Conservation (phyloP, 2,888 invertebrate species). For the Drosophila merina region DNA sequence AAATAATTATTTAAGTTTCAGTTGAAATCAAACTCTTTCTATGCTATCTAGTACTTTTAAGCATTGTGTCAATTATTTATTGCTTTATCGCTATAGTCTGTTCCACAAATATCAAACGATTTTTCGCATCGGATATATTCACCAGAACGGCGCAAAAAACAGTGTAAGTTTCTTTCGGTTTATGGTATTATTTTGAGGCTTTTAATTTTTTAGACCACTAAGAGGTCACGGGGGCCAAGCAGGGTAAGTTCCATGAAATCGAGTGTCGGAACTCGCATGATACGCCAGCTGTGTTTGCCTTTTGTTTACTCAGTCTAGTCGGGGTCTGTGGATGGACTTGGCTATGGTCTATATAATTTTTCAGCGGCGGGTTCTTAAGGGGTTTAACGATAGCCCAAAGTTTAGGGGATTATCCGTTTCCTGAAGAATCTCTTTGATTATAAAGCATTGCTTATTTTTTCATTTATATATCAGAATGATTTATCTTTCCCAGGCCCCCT, state of each 20-base stretch:
- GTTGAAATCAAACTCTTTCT: neutral
- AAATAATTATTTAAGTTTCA: neutral
- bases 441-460: no score
- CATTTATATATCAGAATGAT: no score
- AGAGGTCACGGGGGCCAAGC: constrained; percentile 33
- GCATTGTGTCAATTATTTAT: constrained; percentile 66
- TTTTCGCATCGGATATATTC: constrained; percentile 62
- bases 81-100: constrained; percentile 57
- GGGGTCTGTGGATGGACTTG: constrained; percentile 22
- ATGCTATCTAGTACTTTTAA: neutral
- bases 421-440: no score
- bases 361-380: constrained; percentile 17
- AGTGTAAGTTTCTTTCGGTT: constrained; percentile 22
- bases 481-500: no score
- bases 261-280: constrained; percentile 43
- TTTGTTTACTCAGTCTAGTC: constrained; percentile 71
- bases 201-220: constrained; percentile 15
- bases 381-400: neutral
- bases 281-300: constrained; percentile 54
- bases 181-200: constrained; percentile 32
- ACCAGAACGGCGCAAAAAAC: constrained; percentile 40
- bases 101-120: constrained; percentile 75
- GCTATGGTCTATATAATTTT: constrained; percentile 21
- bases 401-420: no score
- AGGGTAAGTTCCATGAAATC: constrained; percentile 7